phyloP scores from a whole-genome alignment of 2,113 vertebrate genomes.

The Protomyctophum bolini region DNA sequence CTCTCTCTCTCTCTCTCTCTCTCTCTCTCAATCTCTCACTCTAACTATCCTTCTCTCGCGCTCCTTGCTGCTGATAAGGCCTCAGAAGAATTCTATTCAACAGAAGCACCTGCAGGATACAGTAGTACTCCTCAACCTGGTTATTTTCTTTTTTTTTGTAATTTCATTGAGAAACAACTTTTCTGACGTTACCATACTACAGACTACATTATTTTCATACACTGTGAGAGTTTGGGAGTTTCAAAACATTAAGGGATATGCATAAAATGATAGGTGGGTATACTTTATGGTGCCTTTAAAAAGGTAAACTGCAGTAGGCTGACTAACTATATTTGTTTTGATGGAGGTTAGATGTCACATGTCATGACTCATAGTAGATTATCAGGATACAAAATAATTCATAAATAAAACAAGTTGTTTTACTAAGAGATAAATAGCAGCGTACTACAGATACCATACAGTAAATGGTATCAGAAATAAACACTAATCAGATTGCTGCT shows the following conservation, averaged over 20 bases:
- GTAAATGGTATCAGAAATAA: no score
- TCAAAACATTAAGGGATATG: neutral
- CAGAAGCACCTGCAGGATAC: slow-evolving; percentile 48
- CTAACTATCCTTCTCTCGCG: slow-evolving; percentile 9
- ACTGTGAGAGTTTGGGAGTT: neutral
- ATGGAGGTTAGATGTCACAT: no score
- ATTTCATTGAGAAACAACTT: slow-evolving; percentile 27
- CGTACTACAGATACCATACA: no score
- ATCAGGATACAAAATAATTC: no score
- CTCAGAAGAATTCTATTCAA: slow-evolving; percentile 55
- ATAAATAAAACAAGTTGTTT: no score
- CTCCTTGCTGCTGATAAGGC: slow-evolving; percentile 39
- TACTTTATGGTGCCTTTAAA: no score
- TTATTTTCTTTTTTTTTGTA: slow-evolving; percentile 19
- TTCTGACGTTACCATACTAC: neutral
- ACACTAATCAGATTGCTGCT: no score
- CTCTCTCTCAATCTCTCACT: slow-evolving; percentile 1
- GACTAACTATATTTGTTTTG: no score
- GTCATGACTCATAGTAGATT: no score
- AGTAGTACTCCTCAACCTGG: slow-evolving; percentile 15
- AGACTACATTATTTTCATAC: slow-evolving; percentile 2
- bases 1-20: slow-evolving; percentile 7
- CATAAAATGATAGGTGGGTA: neutral
- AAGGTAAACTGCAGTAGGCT: no score
- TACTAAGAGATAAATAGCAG: no score